These are phyloP conservation scores for Morphnarchus princeps DNA, from an alignment of 2,113 vertebrate species.

Conservation along the genomic window DNA sequence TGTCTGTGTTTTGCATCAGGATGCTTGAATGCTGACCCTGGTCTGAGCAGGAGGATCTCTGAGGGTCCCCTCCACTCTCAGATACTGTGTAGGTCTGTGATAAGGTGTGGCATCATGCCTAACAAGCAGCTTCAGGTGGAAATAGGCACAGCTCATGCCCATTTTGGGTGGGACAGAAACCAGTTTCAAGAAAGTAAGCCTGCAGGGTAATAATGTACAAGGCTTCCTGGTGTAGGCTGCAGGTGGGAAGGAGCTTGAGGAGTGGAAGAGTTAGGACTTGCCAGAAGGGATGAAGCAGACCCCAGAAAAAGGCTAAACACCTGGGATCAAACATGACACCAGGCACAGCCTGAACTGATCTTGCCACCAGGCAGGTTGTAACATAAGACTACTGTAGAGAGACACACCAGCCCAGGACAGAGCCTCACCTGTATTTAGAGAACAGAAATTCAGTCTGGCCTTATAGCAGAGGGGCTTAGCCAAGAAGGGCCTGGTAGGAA, in stretches of 20 bases:
- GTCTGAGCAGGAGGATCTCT: neutral
- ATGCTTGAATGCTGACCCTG: neutral
- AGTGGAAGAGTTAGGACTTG: neutral
- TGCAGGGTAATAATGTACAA: neutral
- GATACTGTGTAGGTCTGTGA: neutral
- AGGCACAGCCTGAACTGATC: neutral
- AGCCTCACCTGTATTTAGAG: neutral
- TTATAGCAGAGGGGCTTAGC: neutral
- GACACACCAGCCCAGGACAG: neutral
- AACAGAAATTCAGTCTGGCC: neutral
- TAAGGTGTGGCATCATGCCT: neutral
- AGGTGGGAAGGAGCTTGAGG: neutral
- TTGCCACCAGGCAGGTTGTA: neutral
- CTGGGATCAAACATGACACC: fast-evolving
- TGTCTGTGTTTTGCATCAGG: neutral
- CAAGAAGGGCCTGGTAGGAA: neutral
- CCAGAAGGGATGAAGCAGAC: neutral
- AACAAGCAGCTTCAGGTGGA: neutral
- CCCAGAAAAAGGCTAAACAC: neutral
- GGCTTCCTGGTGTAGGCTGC: neutral
- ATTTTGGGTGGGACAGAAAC: neutral
- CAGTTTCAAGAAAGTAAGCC: neutral
- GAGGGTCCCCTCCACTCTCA: neutral
- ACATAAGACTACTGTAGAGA: neutral
- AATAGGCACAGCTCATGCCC: neutral